Percentiles rank a stretch among this genome's conserved stretches.
These are phyloP conservation scores for Pogonophryne albipinna DNA, from an alignment of 2,797 vertebrate genomes.

Conservation along the genomic window DNA sequence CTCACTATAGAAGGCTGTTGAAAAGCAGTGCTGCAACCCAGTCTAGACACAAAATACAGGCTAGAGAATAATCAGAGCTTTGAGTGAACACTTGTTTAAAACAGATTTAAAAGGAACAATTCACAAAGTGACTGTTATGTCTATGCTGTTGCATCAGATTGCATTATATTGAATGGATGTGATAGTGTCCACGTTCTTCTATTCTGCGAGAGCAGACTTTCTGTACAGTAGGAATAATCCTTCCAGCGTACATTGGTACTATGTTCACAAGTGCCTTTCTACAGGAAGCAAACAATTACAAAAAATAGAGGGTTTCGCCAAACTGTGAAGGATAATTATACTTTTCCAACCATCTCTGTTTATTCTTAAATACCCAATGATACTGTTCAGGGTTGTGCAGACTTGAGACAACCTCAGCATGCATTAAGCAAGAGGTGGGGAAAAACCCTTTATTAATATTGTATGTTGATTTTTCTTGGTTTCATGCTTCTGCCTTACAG, in stretches of 20 bases:
- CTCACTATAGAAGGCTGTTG: neutral
- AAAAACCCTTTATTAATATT: conserved; percentile 67
- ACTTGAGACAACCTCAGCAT: conserved; percentile 28
- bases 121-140: neutral
- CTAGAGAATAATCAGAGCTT: neutral
- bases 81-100: neutral
- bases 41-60: neutral
- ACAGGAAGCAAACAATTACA: neutral
- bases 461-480: conserved; percentile 50
- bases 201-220: neutral
- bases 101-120: neutral
- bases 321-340: neutral
- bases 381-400: conserved; percentile 26
- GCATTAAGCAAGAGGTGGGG: conserved; percentile 28
- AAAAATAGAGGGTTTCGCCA: neutral
- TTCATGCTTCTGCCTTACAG: conserved; percentile 56
- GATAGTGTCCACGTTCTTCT: neutral
- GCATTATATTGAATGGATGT: neutral
- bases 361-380: neutral
- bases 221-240: neutral
- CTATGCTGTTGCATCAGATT: neutral
- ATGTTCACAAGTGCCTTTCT: neutral
- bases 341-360: conserved; percentile 11
- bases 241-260: neutral
- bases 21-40: neutral